Evolutionary conservation across 2,113 vertebrate species (phyloP).

Genomic region (Saccopteryx leptura): DNA sequence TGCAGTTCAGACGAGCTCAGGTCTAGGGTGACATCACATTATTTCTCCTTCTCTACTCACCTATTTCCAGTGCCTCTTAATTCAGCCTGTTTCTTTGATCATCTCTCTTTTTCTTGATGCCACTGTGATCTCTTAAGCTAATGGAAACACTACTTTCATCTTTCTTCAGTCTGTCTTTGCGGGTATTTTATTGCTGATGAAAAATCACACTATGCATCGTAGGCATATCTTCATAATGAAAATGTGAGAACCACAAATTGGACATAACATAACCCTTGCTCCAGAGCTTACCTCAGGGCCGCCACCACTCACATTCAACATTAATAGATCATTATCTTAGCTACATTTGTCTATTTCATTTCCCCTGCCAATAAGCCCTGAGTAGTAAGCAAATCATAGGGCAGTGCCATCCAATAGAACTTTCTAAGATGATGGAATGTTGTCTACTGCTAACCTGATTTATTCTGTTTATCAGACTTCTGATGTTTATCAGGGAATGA

Average conservation of each 20-base stretch:
- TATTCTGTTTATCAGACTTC: conserved; percentile 4
- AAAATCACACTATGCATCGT: background rate
- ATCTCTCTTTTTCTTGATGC: background rate
- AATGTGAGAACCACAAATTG: background rate
- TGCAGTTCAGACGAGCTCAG: fast-evolving
- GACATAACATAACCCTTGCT: background rate
- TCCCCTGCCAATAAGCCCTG: background rate
- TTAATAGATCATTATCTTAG: background rate
- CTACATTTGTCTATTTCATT: background rate
- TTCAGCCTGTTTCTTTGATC: background rate
- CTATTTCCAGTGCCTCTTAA: background rate
- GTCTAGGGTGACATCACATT: fast-evolving
- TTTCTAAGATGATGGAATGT: no score
- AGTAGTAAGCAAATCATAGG: no score
- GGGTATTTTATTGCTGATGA: background rate
- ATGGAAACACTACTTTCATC: background rate
- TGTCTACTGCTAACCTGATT: background rate
- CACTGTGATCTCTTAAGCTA: background rate
- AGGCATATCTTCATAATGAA: background rate
- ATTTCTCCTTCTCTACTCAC: background rate
- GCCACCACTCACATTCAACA: background rate
- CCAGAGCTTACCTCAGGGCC: background rate
- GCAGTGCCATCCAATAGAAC: no score
- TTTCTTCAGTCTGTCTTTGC: background rate
- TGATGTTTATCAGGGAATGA: background rate